Evolutionary conservation across 1,140 invertebrate genomes (phyloP).

Genomic region (Homalodisca vitripennis): DNA sequence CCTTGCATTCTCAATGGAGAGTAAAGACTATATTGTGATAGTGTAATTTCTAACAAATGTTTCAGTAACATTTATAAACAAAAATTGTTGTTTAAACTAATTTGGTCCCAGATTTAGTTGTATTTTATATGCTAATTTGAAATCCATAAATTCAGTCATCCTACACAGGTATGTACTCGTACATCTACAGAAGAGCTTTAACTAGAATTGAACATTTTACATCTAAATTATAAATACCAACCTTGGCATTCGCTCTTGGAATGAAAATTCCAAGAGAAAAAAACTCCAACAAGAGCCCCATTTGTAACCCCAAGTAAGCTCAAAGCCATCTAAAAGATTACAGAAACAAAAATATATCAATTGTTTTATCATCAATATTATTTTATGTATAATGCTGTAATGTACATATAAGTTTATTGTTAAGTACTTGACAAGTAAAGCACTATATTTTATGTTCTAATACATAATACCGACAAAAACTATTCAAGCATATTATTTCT

Average conservation of each 20-base stretch:
- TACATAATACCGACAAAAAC: not conserved
- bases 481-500: not conserved
- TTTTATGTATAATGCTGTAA: not conserved
- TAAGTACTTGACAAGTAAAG: not conserved
- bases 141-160: no score
- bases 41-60: no score
- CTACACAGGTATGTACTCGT: no score
- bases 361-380: not conserved
- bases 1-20: no score
- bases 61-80: no score
- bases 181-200: no score
- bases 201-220: no score
- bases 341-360: not conserved
- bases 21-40: no score
- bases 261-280: conserved; percentile 76
- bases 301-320: conserved; percentile 64
- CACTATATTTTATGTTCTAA: not conserved
- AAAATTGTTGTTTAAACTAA: no score
- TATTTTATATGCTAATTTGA: no score
- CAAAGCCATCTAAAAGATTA: conserved; percentile 54
- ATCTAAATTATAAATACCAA: no score
- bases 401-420: not conserved
- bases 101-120: no score
- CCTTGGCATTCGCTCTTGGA: conserved; percentile 61
- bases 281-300: conserved; percentile 70